Conservation (phyloP, 2,888 invertebrate species). For the Xestia rhomboidea region DNA sequence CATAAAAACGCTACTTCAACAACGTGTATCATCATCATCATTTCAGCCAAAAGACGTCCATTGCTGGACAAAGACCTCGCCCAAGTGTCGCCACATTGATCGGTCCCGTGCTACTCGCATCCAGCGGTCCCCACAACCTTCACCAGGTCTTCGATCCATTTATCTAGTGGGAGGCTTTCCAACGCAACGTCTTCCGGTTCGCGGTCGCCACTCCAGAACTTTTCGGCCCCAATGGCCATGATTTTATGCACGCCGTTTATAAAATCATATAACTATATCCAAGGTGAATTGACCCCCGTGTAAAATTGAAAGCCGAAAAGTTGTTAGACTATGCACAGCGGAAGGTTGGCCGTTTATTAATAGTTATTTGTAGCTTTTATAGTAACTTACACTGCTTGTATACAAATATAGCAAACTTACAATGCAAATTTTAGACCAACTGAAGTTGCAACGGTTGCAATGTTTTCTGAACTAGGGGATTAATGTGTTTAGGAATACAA, state of each 20-base stretch:
- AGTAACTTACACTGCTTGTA: constrained; percentile 4
- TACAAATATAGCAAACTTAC: constrained; percentile 32
- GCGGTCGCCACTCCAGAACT: too few species aligned
- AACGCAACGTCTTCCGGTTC: too few species aligned
- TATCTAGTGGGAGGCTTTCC: too few species aligned
- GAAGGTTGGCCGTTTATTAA: constrained; percentile 26
- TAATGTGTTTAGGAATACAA: constrained; percentile 35
- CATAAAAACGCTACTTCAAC: not conserved
- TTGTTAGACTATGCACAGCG: constrained; percentile 16
- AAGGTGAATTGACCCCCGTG: not conserved
- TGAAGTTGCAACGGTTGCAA: constrained; percentile 31
- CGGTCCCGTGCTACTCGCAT: too few species aligned
- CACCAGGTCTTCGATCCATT: too few species aligned
- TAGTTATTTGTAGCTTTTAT: constrained; percentile 35
- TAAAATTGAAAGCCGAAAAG: not conserved
- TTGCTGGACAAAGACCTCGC: too few species aligned
- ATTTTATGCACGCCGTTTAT: not conserved
- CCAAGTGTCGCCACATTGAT: too few species aligned
- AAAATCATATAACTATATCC: not conserved
- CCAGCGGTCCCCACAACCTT: too few species aligned
- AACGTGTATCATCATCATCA: not conserved
- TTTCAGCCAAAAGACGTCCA: too few species aligned
- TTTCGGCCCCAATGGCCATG: too few species aligned
- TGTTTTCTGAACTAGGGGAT: constrained; percentile 34
- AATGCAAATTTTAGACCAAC: constrained; percentile 49